phyloP scores from a whole-genome alignment of 2,797 vertebrate genomes.

The Lacerta viridis region DNA sequence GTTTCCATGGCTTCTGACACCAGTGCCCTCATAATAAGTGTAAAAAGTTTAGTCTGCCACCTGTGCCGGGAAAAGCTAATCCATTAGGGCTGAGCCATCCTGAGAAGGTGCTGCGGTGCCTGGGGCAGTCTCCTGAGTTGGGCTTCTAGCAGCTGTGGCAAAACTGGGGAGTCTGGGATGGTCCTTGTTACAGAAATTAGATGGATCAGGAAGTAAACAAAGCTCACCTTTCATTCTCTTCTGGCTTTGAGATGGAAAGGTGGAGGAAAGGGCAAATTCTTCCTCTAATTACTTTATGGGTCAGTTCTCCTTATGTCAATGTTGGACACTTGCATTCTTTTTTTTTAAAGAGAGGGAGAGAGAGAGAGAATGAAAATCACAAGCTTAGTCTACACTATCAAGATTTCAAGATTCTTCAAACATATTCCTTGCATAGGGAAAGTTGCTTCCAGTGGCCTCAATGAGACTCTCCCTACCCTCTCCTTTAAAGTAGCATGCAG shows the following conservation, averaged over 20 bases:
- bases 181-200: conserved; percentile 94
- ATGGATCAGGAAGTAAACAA: conserved; percentile 96
- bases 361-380: conserved; percentile 8
- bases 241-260: conserved; percentile 78
- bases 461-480: conserved; percentile 31
- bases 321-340: conserved; percentile 87
- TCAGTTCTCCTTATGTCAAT: conserved; percentile 90
- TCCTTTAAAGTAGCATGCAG: not conserved
- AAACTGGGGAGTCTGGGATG: conserved; percentile 88
- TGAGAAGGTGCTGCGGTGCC: conserved; percentile 83
- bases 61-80: conserved; percentile 88
- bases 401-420: conserved; percentile 40
- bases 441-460: conserved; percentile 9
- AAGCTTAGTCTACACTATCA: conserved; percentile 28
- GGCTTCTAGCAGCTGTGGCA: conserved; percentile 87
- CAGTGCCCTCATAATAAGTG: conserved; percentile 77
- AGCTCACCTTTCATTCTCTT: conserved; percentile 92
- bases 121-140: conserved; percentile 86
- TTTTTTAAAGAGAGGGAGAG: not conserved
- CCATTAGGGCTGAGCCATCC: conserved; percentile 86
- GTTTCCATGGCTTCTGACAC: conserved; percentile 59
- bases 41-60: conserved; percentile 85
- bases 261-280: conserved; percentile 86
- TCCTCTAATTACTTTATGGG: conserved; percentile 95
- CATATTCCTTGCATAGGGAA: not conserved